A percentile compares a stretch with the other conserved stretches of the same genome.
Conservation (phyloP, 2,113 vertebrate species). For the Pseudopodoces humilis region DNA sequence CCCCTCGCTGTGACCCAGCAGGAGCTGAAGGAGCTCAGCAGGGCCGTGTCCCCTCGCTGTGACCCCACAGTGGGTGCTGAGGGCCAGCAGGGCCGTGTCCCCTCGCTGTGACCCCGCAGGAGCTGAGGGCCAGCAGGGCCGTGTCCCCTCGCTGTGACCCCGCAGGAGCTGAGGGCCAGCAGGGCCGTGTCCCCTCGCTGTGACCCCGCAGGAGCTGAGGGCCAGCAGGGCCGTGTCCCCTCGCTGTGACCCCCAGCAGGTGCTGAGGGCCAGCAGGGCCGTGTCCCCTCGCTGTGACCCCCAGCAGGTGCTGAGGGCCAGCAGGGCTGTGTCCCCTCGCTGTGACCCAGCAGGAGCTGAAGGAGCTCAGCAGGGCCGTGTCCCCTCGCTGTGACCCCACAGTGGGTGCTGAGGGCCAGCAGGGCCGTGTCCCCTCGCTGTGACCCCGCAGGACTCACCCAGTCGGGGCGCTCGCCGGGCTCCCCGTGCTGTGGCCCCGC, state of each 20-base stretch:
- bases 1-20: no score
- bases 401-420: no score
- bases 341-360: neutral
- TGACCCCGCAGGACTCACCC: slow-evolving; percentile 41
- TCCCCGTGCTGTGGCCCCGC: slow-evolving; percentile 65
- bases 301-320: no score
- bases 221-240: neutral
- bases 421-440: neutral
- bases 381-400: no score
- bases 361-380: no score
- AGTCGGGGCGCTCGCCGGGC: slow-evolving; percentile 83
- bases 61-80: no score
- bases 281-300: no score
- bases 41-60: neutral
- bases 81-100: neutral
- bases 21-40: no score
- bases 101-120: rapidly evolving
- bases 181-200: neutral
- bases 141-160: no score
- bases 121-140: neutral
- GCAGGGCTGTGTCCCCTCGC: neutral
- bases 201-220: no score
- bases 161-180: rapidly evolving
- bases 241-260: no score
- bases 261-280: no score